A percentile compares a stretch with the other conserved stretches of the same genome.
Conservation (phyloP, 2,113 vertebrate species). For the Anguilla rostrata region DNA sequence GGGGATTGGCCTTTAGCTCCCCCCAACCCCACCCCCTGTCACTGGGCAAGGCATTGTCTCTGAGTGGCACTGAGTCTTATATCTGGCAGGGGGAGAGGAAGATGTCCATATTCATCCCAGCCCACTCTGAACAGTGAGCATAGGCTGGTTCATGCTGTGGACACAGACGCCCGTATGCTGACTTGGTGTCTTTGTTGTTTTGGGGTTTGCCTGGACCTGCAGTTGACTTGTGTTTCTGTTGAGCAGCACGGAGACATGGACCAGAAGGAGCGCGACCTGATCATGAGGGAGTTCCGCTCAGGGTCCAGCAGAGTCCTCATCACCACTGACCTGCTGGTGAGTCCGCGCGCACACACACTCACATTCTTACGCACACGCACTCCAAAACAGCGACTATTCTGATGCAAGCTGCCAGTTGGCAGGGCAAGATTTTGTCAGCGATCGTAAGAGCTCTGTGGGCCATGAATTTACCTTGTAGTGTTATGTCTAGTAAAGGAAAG, state of each 20-base stretch:
- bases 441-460: not conserved
- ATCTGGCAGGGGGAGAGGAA: conserved; percentile 52
- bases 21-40: conserved; percentile 30
- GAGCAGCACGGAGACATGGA: conserved; percentile 84
- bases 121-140: conserved; percentile 44
- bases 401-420: not conserved
- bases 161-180: conserved; percentile 26
- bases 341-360: conserved; percentile 12
- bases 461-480: not conserved
- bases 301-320: conserved; percentile 83
- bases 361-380: not conserved
- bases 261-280: conserved; percentile 85
- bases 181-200: not conserved
- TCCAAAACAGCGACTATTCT: not conserved
- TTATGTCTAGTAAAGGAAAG: not conserved
- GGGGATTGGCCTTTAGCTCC: not conserved
- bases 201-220: not conserved
- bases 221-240: not conserved
- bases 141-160: conserved; percentile 60
- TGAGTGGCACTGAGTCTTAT: conserved; percentile 39
- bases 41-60: conserved; percentile 52
- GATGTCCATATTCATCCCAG: conserved; percentile 58
- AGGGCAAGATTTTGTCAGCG: not conserved
- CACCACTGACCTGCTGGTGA: conserved; percentile 84
- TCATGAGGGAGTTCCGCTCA: conserved; percentile 85